Percentiles rank a stretch among this genome's conserved stretches.
Conservation (phyloP, 2,888 invertebrate species). For the Tipula helvola region DNA sequence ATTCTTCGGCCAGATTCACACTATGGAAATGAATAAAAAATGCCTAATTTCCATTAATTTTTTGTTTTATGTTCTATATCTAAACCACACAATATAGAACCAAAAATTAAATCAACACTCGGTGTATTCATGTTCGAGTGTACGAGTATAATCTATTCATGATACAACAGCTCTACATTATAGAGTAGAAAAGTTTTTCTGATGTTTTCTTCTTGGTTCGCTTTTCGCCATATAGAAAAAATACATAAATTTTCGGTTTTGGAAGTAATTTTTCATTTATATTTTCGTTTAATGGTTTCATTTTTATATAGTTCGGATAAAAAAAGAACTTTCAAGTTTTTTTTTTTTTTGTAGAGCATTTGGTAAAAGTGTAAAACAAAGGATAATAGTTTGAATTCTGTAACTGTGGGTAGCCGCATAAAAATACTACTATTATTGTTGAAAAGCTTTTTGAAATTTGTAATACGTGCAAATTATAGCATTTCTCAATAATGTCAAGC, state of each 20-base stretch:
- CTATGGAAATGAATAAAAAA: not conserved
- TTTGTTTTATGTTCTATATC: not conserved
- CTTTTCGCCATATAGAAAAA: not conserved
- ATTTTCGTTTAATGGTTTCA: not conserved
- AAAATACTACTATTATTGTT: too few species aligned
- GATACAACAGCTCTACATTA: too few species aligned
- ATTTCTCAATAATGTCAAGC: too few species aligned
- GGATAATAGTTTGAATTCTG: not conserved
- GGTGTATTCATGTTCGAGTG: not conserved
- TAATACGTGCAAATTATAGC: too few species aligned
- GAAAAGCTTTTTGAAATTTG: too few species aligned
- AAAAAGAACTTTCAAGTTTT: not conserved
- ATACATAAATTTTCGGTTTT: not conserved
- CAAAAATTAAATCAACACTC: not conserved
- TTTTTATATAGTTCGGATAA: not conserved
- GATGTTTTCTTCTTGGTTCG: not conserved
- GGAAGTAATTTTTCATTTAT: not conserved
- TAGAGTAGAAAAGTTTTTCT: not conserved
- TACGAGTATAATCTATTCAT: too few species aligned
- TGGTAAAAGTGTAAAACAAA: not conserved
- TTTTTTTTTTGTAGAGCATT: not conserved
- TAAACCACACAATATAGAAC: not conserved
- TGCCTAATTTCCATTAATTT: not conserved
- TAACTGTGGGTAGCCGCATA: not conserved
- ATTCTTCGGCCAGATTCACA: not conserved